phyloP scores from a whole-genome alignment of 1,140 invertebrate genomes.

The Polyergus mexicanus region DNA sequence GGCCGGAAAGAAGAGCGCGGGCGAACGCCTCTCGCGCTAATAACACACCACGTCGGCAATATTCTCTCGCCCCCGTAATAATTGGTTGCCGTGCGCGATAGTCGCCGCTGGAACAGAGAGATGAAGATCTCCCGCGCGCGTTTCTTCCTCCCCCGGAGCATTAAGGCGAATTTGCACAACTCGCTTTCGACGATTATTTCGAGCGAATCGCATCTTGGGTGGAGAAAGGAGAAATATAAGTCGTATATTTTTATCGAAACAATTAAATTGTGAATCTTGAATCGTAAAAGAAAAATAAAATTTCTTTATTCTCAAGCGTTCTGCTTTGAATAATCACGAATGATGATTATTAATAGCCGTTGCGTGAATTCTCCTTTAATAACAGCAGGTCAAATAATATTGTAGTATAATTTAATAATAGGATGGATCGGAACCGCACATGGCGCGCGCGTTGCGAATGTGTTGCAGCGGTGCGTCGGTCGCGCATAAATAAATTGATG shows the following conservation, averaged over 20 bases:
- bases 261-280: background rate
- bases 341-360: background rate
- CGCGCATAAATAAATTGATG: constrained; percentile 58
- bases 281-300: background rate
- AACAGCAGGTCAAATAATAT: too few species aligned
- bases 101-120: constrained; percentile 61
- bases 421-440: constrained; percentile 14
- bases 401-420: too few species aligned
- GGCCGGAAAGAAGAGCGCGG: constrained; percentile 69
- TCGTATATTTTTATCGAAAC: background rate
- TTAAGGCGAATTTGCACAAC: constrained; percentile 63
- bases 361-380: constrained; percentile 55
- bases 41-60: constrained; percentile 68
- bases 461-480: constrained; percentile 3
- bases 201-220: background rate
- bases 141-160: constrained; percentile 50
- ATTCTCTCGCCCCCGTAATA: constrained; percentile 77
- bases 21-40: constrained; percentile 69
- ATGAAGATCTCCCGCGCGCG: constrained; percentile 72
- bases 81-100: constrained; percentile 71
- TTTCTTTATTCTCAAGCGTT: background rate
- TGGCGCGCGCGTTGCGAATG: constrained; percentile 1
- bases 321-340: background rate
- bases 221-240: background rate
- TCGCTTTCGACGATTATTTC: constrained; percentile 7